Percentiles rank a stretch among this genome's conserved stretches.
Conservation (phyloP, 1,140 invertebrate species). For the Frieseomelitta varia region DNA sequence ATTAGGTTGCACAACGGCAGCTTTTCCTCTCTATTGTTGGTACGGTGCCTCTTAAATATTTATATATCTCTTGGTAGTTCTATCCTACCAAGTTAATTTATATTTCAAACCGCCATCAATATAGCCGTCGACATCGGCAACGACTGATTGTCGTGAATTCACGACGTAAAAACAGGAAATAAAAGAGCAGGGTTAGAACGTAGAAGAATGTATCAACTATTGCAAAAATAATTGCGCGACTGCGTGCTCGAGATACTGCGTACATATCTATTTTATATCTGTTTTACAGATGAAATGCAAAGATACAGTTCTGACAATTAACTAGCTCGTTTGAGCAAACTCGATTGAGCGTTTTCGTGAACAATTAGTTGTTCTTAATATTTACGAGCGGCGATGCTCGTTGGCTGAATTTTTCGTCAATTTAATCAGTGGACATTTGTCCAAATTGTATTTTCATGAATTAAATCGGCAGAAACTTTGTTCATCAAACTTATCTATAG, state of each 20-base stretch:
- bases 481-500: too few species aligned
- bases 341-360: not conserved
- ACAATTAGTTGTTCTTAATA: not conserved
- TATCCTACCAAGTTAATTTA: not conserved
- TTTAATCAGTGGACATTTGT: not conserved
- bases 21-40: not conserved
- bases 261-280: too few species aligned
- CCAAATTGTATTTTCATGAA: not conserved
- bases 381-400: not conserved
- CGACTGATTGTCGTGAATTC: not conserved
- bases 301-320: not conserved
- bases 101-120: not conserved
- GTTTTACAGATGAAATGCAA: not conserved
- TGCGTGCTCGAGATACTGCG: not conserved
- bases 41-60: not conserved
- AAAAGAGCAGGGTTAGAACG: not conserved
- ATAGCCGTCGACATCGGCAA: not conserved
- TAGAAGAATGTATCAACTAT: not conserved
- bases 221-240: not conserved
- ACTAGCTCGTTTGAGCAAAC: not conserved
- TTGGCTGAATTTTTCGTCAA: too few species aligned
- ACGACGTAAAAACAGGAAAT: not conserved
- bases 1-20: not conserved
- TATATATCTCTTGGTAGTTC: not conserved
- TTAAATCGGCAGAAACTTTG: too few species aligned